phyloP scores from a whole-genome alignment of 92 coral and sea anemone species.

The Palythoa grandis region DNA sequence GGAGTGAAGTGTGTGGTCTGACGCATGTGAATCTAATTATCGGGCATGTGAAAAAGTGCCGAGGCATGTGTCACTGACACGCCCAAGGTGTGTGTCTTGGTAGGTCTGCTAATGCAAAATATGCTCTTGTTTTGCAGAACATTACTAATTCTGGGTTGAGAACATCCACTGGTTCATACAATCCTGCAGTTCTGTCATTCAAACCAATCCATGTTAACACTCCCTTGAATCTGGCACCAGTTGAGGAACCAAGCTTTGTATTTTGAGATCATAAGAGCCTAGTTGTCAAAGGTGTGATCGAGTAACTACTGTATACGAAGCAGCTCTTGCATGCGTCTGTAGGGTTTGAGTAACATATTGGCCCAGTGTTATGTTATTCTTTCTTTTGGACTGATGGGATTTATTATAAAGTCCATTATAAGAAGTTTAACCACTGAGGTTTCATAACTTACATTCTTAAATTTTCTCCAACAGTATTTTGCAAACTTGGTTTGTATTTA shows the following conservation, averaged over 20 bases:
- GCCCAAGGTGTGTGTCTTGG: too few species aligned
- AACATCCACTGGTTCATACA: slow-evolving; percentile 61
- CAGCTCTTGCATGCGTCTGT: not conserved
- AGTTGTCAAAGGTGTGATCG: not conserved
- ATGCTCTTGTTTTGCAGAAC: slow-evolving; percentile 62
- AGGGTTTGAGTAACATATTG: not conserved
- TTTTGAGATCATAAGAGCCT: slow-evolving; percentile 11
- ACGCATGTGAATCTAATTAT: too few species aligned
- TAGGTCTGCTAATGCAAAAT: not conserved
- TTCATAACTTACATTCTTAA: not conserved
- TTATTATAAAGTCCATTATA: not conserved
- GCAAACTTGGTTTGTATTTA: not conserved
- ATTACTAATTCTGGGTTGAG: slow-evolving; percentile 60
- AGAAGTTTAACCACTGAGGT: not conserved
- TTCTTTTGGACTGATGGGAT: not conserved
- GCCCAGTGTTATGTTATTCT: not conserved
- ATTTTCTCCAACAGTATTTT: not conserved
- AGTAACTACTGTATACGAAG: not conserved
- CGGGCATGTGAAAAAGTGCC: too few species aligned
- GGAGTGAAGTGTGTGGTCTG: too few species aligned
- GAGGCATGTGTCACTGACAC: too few species aligned
- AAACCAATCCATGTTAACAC: slow-evolving; percentile 85
- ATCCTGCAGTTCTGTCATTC: slow-evolving; percentile 82
- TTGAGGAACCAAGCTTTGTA: slow-evolving; percentile 95
- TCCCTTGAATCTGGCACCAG: slow-evolving; percentile 90